Evolutionary conservation across 2,888 invertebrate species (phyloP).

Genomic region (Pyrocoelia pectoralis): DNA sequence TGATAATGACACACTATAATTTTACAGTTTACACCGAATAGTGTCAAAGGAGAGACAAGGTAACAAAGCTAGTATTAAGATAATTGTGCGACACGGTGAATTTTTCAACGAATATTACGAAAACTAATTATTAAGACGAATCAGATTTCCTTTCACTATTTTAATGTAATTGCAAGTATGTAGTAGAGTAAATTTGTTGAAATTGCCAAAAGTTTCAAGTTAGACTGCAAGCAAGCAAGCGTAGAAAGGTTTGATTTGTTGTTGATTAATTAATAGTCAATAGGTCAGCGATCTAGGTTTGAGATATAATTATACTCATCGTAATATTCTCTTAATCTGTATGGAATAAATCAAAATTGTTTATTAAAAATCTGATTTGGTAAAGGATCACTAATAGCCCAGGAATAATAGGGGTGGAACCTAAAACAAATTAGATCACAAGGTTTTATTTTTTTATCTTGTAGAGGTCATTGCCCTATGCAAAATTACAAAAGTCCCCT

Average conservation of each 20-base stretch:
- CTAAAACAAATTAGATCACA: too few species aligned
- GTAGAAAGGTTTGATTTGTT: neutral
- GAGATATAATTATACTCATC: slow-evolving; percentile 6
- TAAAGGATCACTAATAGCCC: neutral
- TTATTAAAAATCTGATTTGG: neutral
- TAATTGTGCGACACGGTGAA: neutral
- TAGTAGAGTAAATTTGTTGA: neutral
- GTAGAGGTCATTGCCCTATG: too few species aligned
- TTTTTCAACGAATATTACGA: neutral
- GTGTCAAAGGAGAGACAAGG: too few species aligned
- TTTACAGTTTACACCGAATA: too few species aligned
- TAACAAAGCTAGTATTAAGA: too few species aligned
- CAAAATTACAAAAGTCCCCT: too few species aligned
- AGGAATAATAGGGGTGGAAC: too few species aligned
- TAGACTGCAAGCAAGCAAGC: neutral
- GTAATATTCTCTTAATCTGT: neutral
- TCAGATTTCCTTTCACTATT: neutral
- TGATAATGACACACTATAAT: too few species aligned
- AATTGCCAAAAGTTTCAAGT: slow-evolving; percentile 3
- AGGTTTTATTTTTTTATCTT: too few species aligned
- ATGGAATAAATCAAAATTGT: neutral
- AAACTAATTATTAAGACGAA: slow-evolving; percentile 1
- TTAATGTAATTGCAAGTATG: neutral
- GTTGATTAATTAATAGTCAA: slow-evolving; percentile 10
- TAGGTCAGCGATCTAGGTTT: neutral